phyloP scores from a whole-genome alignment of 1,140 invertebrate genomes.

The Potamilus streckersoni region DNA sequence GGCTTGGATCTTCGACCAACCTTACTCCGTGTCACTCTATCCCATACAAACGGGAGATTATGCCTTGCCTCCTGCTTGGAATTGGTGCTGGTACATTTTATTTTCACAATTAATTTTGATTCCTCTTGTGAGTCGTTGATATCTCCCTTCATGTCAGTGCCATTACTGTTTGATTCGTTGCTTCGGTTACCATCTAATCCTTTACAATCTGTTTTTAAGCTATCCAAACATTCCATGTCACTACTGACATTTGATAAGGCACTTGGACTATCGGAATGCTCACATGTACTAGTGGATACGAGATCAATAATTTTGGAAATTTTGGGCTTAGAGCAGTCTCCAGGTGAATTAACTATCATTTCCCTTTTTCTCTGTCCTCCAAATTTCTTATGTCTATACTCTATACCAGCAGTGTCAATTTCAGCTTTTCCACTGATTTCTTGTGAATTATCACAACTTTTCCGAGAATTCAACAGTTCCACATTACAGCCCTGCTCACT shows the following conservation, averaged over 20 bases:
- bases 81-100: constrained; percentile 5
- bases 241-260: constrained; percentile 8
- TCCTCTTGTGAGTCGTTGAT: neutral
- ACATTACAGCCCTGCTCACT: constrained; percentile 7
- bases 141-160: constrained; percentile 4
- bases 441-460: constrained; percentile 27
- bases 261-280: constrained; percentile 23
- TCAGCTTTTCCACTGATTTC: constrained; percentile 23
- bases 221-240: neutral
- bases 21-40: constrained; percentile 53
- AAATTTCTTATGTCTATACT: constrained; percentile 61
- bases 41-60: constrained; percentile 55
- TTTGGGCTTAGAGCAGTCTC: constrained; percentile 13
- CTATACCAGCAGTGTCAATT: constrained; percentile 28
- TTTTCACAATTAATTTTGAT: neutral
- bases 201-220: constrained; percentile 5
- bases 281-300: constrained; percentile 4
- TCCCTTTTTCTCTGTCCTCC: constrained; percentile 42
- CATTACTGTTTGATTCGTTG: constrained; percentile 4
- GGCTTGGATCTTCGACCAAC: too few species aligned
- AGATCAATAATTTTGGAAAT: constrained; percentile 13
- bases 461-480: neutral
- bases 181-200: neutral
- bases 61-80: constrained; percentile 46
- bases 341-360: constrained; percentile 3